Evolutionary conservation across 2,888 invertebrate genomes (phyloP).

Genomic region (Cerastoderma edule): DNA sequence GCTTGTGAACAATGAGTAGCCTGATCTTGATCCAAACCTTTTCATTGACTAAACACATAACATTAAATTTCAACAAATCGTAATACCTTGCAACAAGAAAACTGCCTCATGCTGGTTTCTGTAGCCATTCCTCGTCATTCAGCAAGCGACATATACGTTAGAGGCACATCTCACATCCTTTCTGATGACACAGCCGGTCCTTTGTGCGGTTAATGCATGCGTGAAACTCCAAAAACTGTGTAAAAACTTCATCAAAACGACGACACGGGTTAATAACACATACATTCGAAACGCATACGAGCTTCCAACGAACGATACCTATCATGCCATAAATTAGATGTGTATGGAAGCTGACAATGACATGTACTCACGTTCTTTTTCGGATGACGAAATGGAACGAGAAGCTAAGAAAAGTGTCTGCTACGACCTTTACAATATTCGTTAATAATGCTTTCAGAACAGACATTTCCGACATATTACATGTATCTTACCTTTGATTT

Average conservation of each 20-base stretch:
- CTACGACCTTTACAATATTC: too few relatives aligned
- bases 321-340: too few relatives aligned
- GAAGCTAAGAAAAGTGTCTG: too few relatives aligned
- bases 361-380: too few relatives aligned
- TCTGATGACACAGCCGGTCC: not conserved
- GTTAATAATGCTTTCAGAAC: too few relatives aligned
- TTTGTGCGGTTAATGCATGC: conserved; percentile 10
- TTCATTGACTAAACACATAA: not conserved
- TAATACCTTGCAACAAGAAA: not conserved
- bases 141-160: not conserved
- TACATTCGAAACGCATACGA: conserved; percentile 5
- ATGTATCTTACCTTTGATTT: not conserved
- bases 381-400: too few relatives aligned
- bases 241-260: not conserved
- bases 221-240: not conserved
- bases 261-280: not conserved
- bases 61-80: too few relatives aligned
- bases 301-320: too few relatives aligned
- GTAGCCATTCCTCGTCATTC: not conserved
- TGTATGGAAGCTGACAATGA: too few relatives aligned
- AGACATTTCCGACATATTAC: too few relatives aligned
- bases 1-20: too few relatives aligned
- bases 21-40: too few relatives aligned
- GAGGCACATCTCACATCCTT: not conserved
- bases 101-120: not conserved